Evolutionary conservation across 2,797 vertebrate genomes (phyloP), one percentile per base, ranked within the genome.

Genomic region (Sphaeramia orbicularis): DNA sequence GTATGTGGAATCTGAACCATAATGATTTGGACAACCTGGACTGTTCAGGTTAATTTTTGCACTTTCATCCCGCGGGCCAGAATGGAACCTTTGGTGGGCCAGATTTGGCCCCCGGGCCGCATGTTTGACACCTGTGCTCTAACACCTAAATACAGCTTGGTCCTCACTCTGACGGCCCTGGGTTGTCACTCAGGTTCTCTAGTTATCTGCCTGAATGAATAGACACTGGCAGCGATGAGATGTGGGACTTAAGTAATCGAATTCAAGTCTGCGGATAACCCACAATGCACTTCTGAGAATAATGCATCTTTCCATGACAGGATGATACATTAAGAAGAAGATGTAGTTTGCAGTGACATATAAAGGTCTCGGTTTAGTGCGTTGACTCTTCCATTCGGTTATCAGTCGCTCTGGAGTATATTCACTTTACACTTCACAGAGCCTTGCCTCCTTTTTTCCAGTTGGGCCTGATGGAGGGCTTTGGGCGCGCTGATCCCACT

Each of bases 401-500:
- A 66, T 30, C 7, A 36, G 30, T 40, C 44, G 38, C 83, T 78
- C 74, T 11, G 24, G 1, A 40, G 42, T 19, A 30, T 10, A 6
- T 45, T 71, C 27, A 6, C 58, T 49, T 64, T 52, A 55, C 71
- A 60, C 78, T 60, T 66, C 54, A 66, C 48, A 41, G 68, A 74
- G 53, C 59, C 69, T 38, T 47, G 52, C 52, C 42, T 44, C 44
- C 41, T 53, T 15, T 49, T 27, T 38, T 56, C 57, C 54, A 60
- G 65, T 54, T 49, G 71, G 57, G 58, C 77, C 60, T 42, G 55
- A 71, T 49, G 68, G 41, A 40, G 55, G 44, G 56, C 71, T 58
- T 61, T 18, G 43, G 70, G 58, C 61, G n/a, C 78, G 16, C 53
- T 48, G 76, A 78, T 76, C 80, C 49, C 7, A 13, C 71, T 80